Base-by-base conservation (phyloP, 1,140 invertebrate species). In the Polypedilum pembai region DNA sequence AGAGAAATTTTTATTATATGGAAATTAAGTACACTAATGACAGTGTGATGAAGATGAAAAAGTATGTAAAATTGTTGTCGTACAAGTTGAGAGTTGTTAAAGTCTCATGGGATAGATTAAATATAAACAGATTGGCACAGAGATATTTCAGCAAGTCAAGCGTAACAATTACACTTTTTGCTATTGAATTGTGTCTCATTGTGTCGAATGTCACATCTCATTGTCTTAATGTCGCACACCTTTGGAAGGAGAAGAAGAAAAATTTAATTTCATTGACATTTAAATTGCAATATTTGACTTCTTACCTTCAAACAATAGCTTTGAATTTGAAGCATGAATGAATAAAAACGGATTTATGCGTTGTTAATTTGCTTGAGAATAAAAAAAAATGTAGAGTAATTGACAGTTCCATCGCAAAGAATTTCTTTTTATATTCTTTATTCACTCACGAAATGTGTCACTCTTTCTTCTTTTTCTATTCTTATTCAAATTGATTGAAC, bases 221-320 rank as follows among this genome's bases (percentile, higher is more conserved):
- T 45, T 45, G 1, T 12, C 8, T 45, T n/a, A 56, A 15, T 12
- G 45, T 56, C 45, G n/a, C 65, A 69, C 65, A 69, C 65, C 65
- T 69, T 69, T 18, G 18, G 10, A 33, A 5, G 5, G 5, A 5
- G 5, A 33, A 33, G 5, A 33, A 33, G 24, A 33, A 33, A 8
- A 69, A 69, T 69, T 66, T 20, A 69, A 18, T 69, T 69, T 20
- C 65, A 69, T 69, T 69, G 65, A 69, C 65, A 69, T 69, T 18
- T 69, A 69, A 69, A 69, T 69, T 69, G 65, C 65, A n/a, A 56
- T n/a, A 7, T 56, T 56, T 20, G 65, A 69, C 17, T 20, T 18
- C 8, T 18, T 69, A 56, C n/a, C 45, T 15, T 17, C 10, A 69
- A 69, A 69, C 65, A 69, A 18, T 56, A 15, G 45, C 3, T n/a